phyloP scores from a whole-genome alignment of 2,113 vertebrate species.

The Eleginops maclovinus region DNA sequence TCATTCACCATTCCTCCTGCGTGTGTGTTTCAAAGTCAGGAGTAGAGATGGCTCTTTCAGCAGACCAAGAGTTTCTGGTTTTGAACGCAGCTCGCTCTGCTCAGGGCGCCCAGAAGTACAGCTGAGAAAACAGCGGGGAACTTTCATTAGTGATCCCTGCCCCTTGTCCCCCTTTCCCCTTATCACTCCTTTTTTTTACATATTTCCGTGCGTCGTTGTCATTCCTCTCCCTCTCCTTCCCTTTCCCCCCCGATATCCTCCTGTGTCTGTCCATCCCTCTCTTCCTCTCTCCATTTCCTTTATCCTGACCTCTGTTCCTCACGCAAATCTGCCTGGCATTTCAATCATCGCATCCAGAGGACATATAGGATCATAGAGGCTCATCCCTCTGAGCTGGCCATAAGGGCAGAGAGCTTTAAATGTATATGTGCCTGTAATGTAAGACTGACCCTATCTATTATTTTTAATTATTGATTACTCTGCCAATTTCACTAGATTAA shows the following conservation, averaged over 20 bases:
- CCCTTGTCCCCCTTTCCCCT: slow-evolving; percentile 28
- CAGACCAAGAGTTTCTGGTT: slow-evolving; percentile 35
- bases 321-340: slow-evolving; percentile 65
- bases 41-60: slow-evolving; percentile 38
- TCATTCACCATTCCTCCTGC: not conserved
- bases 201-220: slow-evolving; percentile 33
- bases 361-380: slow-evolving; percentile 39
- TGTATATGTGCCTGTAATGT: not conserved
- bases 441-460: too few relatives aligned
- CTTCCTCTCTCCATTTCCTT: slow-evolving; percentile 55
- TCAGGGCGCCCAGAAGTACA: slow-evolving; percentile 51
- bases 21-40: slow-evolving; percentile 17
- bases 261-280: slow-evolving; percentile 30
- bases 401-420: not conserved
- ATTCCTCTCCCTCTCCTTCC: not conserved
- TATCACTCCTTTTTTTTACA: slow-evolving; percentile 49
- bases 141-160: slow-evolving; percentile 61
- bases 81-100: slow-evolving; percentile 13
- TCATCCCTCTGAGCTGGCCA: slow-evolving; percentile 43
- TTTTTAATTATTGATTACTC: too few relatives aligned
- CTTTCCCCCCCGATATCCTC: slow-evolving; percentile 8
- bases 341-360: slow-evolving; percentile 60
- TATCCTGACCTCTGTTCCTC: slow-evolving; percentile 53
- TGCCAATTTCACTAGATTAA: too few relatives aligned
- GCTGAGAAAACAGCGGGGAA: slow-evolving; percentile 72